Conservation (phyloP, 2,888 invertebrate genomes). For the Cephus runcator region DNA sequence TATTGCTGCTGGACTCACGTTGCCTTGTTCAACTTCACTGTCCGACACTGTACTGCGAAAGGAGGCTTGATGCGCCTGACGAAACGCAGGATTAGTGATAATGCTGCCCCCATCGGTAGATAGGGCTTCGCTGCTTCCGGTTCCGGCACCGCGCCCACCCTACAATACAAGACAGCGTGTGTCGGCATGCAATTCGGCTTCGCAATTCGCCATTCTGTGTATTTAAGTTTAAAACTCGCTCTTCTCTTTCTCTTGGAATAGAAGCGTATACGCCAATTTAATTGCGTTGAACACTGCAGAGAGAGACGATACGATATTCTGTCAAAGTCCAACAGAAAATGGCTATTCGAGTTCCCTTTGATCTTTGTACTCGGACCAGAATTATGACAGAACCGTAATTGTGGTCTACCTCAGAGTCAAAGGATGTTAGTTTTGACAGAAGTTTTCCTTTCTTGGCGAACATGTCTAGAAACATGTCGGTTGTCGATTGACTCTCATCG, state of each 20-base stretch:
- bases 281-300: neutral
- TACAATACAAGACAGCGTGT: slow-evolving; percentile 32
- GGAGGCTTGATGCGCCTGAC: slow-evolving; percentile 77
- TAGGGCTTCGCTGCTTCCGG: slow-evolving; percentile 54
- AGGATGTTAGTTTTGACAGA: slow-evolving; percentile 87
- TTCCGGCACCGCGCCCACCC: slow-evolving; percentile 53
- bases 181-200: neutral
- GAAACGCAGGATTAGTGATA: slow-evolving; percentile 82
- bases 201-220: neutral
- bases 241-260: neutral
- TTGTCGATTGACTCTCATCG: slow-evolving; percentile 78
- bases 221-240: neutral
- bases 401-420: slow-evolving; percentile 85
- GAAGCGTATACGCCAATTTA: neutral
- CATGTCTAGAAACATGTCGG: slow-evolving; percentile 95
- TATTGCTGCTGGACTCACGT: slow-evolving; percentile 73
- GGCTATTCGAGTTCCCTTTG: neutral
- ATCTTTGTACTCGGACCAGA: neutral
- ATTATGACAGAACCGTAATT: neutral
- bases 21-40: slow-evolving; percentile 90
- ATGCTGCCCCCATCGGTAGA: slow-evolving; percentile 80
- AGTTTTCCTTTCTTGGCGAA: slow-evolving; percentile 91
- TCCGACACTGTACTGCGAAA: slow-evolving; percentile 94
- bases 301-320: neutral
- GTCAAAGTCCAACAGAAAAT: neutral